Conservation (phyloP, 2,888 invertebrate species). For the Strigamia crassipes region DNA sequence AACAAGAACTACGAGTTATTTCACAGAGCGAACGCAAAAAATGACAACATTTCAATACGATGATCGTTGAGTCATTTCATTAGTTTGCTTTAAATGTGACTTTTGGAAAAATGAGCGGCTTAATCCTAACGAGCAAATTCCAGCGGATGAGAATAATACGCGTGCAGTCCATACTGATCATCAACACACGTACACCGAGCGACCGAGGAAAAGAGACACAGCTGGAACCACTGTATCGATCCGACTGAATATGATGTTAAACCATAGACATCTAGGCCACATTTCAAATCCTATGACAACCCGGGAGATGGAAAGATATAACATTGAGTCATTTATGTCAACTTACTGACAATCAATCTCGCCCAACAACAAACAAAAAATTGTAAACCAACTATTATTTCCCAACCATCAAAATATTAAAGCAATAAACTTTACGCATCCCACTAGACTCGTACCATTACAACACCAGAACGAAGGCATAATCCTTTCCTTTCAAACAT, state of each 20-base stretch:
- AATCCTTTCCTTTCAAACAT: slow-evolving; percentile 1
- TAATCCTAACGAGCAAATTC: neutral
- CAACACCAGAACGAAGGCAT: neutral
- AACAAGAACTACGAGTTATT: no score
- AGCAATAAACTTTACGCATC: neutral
- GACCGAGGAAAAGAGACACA: slow-evolving; percentile 8
- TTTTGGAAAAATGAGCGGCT: neutral
- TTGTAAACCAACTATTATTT: neutral
- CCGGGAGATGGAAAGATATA: slow-evolving; percentile 10
- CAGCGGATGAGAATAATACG: neutral
- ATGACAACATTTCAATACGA: no score
- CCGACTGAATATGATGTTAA: slow-evolving; percentile 1
- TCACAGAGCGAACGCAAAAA: no score
- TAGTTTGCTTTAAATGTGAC: neutral
- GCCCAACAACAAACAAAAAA: neutral
- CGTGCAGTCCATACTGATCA: slow-evolving; percentile 6
- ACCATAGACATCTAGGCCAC: slow-evolving; percentile 14
- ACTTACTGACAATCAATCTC: neutral
- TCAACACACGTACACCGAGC: neutral
- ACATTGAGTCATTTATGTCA: slow-evolving; percentile 19
- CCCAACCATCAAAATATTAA: neutral
- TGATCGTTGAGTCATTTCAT: neutral
- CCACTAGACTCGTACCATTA: neutral
- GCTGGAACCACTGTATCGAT: neutral
- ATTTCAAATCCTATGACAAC: slow-evolving; percentile 22